These are phyloP conservation scores for Melanotaenia maccullochi DNA, from an alignment of 2,797 vertebrate species.

Conservation along the genomic window DNA sequence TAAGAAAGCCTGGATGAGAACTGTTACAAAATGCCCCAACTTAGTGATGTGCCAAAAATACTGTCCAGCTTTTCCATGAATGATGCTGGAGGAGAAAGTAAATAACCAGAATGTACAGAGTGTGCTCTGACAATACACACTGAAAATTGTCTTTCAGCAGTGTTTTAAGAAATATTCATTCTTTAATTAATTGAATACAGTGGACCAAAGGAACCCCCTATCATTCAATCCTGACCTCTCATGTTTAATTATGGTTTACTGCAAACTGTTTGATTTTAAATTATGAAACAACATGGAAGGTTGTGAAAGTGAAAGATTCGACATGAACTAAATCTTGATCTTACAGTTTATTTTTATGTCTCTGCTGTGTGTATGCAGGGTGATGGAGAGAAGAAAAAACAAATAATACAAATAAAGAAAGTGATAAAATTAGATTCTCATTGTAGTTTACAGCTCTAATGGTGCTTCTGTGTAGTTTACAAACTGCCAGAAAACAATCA, in stretches of 20 bases:
- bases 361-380: too few species aligned
- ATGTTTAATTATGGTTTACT: slow-evolving; percentile 2
- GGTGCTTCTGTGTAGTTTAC: too few species aligned
- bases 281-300: not conserved
- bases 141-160: slow-evolving; percentile 22
- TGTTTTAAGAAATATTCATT: slow-evolving; percentile 3
- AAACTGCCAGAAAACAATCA: too few species aligned
- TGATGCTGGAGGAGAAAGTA: slow-evolving; percentile 46
- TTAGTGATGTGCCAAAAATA: slow-evolving; percentile 62
- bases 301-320: too few species aligned
- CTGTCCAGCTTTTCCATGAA: slow-evolving; percentile 36
- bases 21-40: slow-evolving; percentile 57
- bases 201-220: not conserved
- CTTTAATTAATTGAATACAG: slow-evolving; percentile 17
- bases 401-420: not conserved
- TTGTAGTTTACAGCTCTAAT: too few species aligned
- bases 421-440: not conserved
- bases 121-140: slow-evolving; percentile 18
- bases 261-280: not conserved
- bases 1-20: slow-evolving; percentile 59
- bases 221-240: not conserved
- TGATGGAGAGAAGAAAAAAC: too few species aligned
- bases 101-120: slow-evolving; percentile 41
- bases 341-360: too few species aligned
- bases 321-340: too few species aligned